These are phyloP conservation scores for Megaceryle maxima DNA, from an alignment of 2,113 vertebrate genomes.

Conservation along the genomic window DNA sequence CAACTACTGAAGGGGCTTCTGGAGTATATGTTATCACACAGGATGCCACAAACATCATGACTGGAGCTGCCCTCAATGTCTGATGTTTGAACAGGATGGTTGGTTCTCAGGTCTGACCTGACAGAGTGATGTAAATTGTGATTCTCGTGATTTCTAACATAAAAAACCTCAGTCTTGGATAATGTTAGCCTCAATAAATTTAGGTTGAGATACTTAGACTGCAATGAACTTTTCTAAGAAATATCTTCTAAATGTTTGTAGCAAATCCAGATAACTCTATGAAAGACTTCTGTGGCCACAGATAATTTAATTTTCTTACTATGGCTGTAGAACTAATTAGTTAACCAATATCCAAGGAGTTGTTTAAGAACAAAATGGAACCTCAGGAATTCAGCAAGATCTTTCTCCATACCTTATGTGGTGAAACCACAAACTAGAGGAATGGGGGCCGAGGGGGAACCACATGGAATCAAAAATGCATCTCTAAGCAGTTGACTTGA, in stretches of 20 bases:
- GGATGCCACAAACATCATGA: not conserved
- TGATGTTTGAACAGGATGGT: not conserved
- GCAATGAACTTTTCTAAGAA: not conserved
- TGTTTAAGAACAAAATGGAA: not conserved
- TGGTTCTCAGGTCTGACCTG: not conserved
- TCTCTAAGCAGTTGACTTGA: not conserved
- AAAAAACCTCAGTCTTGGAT: not conserved
- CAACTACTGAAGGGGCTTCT: not conserved
- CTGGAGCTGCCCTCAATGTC: not conserved
- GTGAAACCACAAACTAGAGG: not conserved
- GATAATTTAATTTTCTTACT: not conserved
- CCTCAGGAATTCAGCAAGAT: not conserved
- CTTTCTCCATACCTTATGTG: rapidly evolving
- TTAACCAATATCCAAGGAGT: not conserved
- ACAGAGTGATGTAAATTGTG: not conserved
- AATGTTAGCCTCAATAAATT: not conserved
- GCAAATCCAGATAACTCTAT: not conserved
- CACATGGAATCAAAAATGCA: not conserved
- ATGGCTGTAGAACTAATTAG: not conserved
- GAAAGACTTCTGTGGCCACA: not conserved
- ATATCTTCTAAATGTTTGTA: not conserved
- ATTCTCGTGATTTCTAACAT: not conserved
- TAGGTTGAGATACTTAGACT: not conserved
- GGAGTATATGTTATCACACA: not conserved
- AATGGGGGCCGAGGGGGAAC: not conserved